These are phyloP conservation scores for Ormyrus pomaceus DNA, from an alignment of 2,888 invertebrate genomes.

Conservation along the genomic window DNA sequence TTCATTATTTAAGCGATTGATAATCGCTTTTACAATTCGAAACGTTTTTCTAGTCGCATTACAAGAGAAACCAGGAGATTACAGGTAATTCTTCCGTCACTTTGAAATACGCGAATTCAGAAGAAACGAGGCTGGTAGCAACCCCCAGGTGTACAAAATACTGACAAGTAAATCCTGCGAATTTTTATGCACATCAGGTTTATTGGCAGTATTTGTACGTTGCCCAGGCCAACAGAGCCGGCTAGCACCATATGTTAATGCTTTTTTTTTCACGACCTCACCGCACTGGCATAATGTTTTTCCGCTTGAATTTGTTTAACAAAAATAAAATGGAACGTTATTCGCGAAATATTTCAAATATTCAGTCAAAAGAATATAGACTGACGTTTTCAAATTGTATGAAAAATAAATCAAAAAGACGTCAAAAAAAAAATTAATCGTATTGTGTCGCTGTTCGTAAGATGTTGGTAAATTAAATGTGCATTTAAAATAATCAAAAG, in stretches of 20 bases:
- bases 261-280: conserved; percentile 37
- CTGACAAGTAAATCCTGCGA: conserved; percentile 52
- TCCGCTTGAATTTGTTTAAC: not conserved
- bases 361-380: not conserved
- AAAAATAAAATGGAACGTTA: no score
- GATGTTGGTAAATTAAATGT: not conserved
- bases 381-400: not conserved
- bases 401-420: not conserved
- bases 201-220: conserved; percentile 43
- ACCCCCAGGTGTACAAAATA: conserved; percentile 48
- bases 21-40: no score
- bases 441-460: no score
- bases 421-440: not conserved
- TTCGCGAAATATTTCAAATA: no score
- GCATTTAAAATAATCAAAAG: not conserved
- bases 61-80: no score
- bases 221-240: conserved; percentile 71
- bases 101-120: conserved; percentile 1
- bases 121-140: conserved; percentile 38
- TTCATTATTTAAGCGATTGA: no score
- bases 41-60: no score
- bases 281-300: not conserved
- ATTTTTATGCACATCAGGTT: conserved; percentile 41
- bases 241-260: conserved; percentile 67
- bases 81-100: no score